Evolutionary conservation across 2,797 vertebrate species (phyloP).

Genomic region (Tapera naevia): DNA sequence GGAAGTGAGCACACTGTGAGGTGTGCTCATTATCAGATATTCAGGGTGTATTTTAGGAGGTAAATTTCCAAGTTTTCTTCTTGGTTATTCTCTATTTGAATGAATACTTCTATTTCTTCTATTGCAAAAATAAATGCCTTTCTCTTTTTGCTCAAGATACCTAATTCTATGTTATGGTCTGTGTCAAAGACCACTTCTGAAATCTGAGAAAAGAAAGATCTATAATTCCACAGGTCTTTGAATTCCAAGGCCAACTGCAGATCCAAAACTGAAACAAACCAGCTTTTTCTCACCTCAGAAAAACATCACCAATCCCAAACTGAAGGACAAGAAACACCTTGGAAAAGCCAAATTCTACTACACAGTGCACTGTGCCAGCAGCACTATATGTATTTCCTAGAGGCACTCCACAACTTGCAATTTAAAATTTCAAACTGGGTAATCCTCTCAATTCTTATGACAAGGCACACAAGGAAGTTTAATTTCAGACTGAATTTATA

Average conservation of each 20-base stretch:
- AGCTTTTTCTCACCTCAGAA: not conserved
- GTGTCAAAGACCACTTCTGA: not conserved
- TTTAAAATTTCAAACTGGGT: conserved; percentile 3
- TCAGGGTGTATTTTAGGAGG: not conserved
- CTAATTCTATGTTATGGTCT: not conserved
- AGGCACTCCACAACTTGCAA: not conserved
- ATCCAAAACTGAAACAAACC: not conserved
- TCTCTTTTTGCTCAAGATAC: not conserved
- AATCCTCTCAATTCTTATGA: not conserved
- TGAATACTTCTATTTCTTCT: not conserved
- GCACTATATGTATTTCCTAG: not conserved
- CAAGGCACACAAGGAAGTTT: not conserved
- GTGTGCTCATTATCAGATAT: not conserved
- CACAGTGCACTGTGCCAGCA: not conserved
- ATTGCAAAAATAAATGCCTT: not conserved
- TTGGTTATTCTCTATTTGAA: not conserved
- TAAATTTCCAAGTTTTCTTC: not conserved
- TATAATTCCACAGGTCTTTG: not conserved
- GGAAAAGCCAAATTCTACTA: not conserved
- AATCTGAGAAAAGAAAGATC: not conserved
- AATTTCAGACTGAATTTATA: not conserved
- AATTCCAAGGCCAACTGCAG: not conserved
- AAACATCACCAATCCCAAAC: not conserved
- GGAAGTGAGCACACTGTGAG: not conserved
- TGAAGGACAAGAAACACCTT: not conserved